phyloP scores from a whole-genome alignment of 2,888 invertebrate genomes.

The Mylabris sibirica region DNA sequence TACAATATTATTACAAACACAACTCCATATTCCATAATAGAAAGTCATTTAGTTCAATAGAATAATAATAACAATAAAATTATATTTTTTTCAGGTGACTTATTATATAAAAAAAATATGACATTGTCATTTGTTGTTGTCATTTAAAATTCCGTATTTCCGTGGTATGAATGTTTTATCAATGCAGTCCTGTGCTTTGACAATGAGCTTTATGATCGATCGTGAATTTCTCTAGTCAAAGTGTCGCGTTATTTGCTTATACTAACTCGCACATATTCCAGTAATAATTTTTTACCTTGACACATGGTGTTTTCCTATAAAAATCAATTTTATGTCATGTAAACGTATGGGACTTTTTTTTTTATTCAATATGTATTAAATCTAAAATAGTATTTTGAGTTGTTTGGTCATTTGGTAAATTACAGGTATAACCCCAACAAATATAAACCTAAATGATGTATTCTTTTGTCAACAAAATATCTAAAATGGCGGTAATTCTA shows the following conservation, averaged over 20 bases:
- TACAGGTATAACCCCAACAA: constrained; percentile 34
- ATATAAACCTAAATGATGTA: constrained; percentile 47
- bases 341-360: constrained; percentile 48
- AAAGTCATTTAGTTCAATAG: neutral
- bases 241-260: constrained; percentile 25
- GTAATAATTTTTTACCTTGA: constrained; percentile 32
- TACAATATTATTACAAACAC: neutral
- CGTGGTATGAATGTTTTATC: neutral
- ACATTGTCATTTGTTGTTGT: neutral
- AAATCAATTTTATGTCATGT: constrained; percentile 55
- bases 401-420: constrained; percentile 47
- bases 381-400: neutral
- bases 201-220: constrained; percentile 11
- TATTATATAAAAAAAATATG: neutral
- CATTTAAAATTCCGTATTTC: neutral
- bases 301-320: constrained; percentile 47
- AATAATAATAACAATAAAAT: neutral
- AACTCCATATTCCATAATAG: neutral
- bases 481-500: constrained; percentile 52
- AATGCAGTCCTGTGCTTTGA: constrained; percentile 3
- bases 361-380: neutral
- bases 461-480: constrained; percentile 50
- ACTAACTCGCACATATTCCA: constrained; percentile 39
- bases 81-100: neutral
- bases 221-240: constrained; percentile 7